A percentile compares a stretch with the other conserved stretches of the same genome.
Conservation (phyloP, 2,888 invertebrate species). For the Linyphia triangularis region DNA sequence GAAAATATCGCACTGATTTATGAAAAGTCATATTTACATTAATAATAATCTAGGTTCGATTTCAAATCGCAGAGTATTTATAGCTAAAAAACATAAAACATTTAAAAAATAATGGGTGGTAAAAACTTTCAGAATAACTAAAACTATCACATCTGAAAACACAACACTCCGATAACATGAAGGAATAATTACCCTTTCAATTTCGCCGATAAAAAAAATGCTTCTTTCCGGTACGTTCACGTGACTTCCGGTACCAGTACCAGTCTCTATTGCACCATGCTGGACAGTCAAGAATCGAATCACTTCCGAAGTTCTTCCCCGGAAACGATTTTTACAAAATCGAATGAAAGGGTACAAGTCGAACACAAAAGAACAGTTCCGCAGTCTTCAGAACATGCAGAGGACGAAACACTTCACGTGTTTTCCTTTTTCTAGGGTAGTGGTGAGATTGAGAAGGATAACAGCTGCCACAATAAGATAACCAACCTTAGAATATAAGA, state of each 20-base stretch:
- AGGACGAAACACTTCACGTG: constrained; percentile 44
- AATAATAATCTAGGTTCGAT: too few relatives aligned
- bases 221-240: constrained; percentile 16
- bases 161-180: background rate
- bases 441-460: background rate
- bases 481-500: constrained; percentile 13
- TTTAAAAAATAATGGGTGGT: too few relatives aligned
- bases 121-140: background rate
- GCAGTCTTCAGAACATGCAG: constrained; percentile 13
- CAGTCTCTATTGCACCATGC: background rate
- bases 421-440: constrained; percentile 21
- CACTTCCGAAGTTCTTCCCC: background rate
- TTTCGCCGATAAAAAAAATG: background rate
- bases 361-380: constrained; percentile 11
- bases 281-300: background rate
- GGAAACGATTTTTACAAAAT: constrained; percentile 17
- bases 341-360: constrained; percentile 15
- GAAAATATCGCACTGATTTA: too few relatives aligned
- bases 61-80: too few relatives aligned
- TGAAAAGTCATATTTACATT: too few relatives aligned
- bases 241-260: constrained; percentile 46
- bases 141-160: background rate
- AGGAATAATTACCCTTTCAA: constrained; percentile 1
- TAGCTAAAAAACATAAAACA: too few relatives aligned
- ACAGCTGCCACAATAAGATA: constrained; percentile 27